phyloP scores from a whole-genome alignment of 2,888 invertebrate species.

The Mesorhabditis spiculigera region DNA sequence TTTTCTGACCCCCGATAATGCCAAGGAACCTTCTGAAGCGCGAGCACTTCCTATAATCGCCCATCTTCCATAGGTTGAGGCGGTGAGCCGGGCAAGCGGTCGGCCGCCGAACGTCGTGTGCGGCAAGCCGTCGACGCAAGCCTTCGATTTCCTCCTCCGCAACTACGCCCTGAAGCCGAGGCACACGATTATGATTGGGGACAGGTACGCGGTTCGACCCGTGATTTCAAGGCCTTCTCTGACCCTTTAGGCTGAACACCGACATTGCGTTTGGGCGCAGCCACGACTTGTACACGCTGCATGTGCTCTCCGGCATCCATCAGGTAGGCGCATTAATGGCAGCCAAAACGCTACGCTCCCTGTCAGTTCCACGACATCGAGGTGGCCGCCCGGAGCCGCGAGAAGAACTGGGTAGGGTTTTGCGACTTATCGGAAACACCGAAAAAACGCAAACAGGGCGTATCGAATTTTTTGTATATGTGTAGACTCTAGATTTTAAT shows the following conservation, averaged over 20 bases:
- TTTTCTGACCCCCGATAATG: too few relatives aligned
- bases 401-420: too few relatives aligned
- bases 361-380: too few relatives aligned
- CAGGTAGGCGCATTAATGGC: conserved; percentile 30
- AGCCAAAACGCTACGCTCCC: too few relatives aligned
- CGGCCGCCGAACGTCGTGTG: conserved; percentile 67
- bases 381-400: too few relatives aligned
- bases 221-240: neutral
- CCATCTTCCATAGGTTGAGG: conserved; percentile 71
- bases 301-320: conserved; percentile 67
- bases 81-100: conserved; percentile 79
- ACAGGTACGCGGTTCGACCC: conserved; percentile 68
- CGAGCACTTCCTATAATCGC: too few relatives aligned
- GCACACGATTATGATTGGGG: conserved; percentile 85
- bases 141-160: conserved; percentile 69
- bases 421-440: too few relatives aligned
- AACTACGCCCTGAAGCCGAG: conserved; percentile 74
- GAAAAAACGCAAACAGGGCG: too few relatives aligned
- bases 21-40: too few relatives aligned
- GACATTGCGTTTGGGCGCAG: conserved; percentile 85
- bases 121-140: conserved; percentile 80
- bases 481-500: too few relatives aligned
- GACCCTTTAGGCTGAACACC: conserved; percentile 68
- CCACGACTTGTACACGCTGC: conserved; percentile 82
- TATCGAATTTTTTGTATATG: too few relatives aligned